phyloP scores from a whole-genome alignment of 2,113 vertebrate species.

The Tragelaphus imberbis region DNA sequence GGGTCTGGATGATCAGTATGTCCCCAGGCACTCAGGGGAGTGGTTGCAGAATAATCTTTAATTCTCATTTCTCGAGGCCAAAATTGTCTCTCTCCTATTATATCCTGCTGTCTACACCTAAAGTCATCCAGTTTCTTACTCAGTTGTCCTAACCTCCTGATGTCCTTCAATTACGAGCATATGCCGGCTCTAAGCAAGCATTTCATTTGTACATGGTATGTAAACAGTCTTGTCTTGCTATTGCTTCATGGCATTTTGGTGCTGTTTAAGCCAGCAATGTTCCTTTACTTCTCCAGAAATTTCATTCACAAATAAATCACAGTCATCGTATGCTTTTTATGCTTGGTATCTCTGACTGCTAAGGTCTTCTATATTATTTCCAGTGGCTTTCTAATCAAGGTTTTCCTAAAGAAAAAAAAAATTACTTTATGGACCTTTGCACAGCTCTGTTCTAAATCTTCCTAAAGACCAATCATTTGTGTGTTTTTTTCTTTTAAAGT shows the following conservation, averaged over 20 bases:
- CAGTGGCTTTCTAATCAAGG: background rate
- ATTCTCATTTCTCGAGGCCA: background rate
- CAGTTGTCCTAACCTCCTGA: background rate
- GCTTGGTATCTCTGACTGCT: background rate
- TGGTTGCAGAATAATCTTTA: background rate
- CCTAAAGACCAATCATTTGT: background rate
- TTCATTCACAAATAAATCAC: background rate
- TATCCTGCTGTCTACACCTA: background rate
- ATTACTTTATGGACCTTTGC: background rate
- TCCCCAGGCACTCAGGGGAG: background rate
- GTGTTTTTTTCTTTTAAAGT: background rate
- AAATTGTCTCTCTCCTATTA: background rate
- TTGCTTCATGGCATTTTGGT: background rate
- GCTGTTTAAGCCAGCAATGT: background rate
- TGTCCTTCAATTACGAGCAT: background rate
- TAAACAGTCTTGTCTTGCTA: background rate
- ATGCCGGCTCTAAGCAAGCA: background rate
- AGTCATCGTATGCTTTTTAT: background rate
- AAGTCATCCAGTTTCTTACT: background rate
- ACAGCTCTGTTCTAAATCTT: background rate
- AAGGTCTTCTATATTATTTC: background rate
- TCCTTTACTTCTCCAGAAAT: slow-evolving; percentile 41
- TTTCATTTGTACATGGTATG: slow-evolving; percentile 14
- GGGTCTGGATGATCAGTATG: background rate
- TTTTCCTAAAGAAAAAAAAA: background rate